Base-by-base conservation (phyloP, 2,888 invertebrate genomes). In the Drosophila yooni region DNA sequence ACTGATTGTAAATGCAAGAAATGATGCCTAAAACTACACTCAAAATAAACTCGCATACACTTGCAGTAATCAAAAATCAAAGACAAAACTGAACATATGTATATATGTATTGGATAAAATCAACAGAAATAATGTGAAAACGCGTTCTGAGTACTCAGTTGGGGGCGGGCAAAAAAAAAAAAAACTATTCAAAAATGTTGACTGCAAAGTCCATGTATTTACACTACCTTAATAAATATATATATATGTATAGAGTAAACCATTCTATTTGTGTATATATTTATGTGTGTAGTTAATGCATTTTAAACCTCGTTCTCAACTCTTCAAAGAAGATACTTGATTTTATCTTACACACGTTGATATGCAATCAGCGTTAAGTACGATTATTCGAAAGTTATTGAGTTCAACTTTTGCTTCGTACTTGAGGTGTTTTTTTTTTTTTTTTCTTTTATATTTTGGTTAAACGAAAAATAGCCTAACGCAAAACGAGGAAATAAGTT, bases 181-280 rank as follows among this genome's bases (percentile, higher is more conserved):
- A 31, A 36, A 50, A 61, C 69, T 80, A 80, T 61, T 46, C 69
- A 69, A 70, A 56, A 70, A 36, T 63, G 27, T 56, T 51, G 43
- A 51, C 50, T n/a, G 38, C 43, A 25, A 21, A 27, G 40, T 64
- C 53, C 62, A 51, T 60, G 13, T 72, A 78, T 81, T n/a, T 83
- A 82, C 84, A 82, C 82, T 82, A 82, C 40, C 78, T 65, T 62
- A 60, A 81, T 62, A 63, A 63, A 60, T 31, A 34, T 25, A 46
- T 38, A 15, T 56, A n/a, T n/a, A 8, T 27, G 0, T 33, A 27
- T 25, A 6, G 50, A 27, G 50, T 54, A 48, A 31, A 27, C 8
- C 13, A 61, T 70, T 70, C 31, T 64, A 48, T 57, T 38, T 38
- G 40, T 71, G 38, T 73, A 54, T 56, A 29, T 52, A 51, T 40